phyloP scores from a whole-genome alignment of 2,797 vertebrate genomes.

The Cossypha polioptera region DNA sequence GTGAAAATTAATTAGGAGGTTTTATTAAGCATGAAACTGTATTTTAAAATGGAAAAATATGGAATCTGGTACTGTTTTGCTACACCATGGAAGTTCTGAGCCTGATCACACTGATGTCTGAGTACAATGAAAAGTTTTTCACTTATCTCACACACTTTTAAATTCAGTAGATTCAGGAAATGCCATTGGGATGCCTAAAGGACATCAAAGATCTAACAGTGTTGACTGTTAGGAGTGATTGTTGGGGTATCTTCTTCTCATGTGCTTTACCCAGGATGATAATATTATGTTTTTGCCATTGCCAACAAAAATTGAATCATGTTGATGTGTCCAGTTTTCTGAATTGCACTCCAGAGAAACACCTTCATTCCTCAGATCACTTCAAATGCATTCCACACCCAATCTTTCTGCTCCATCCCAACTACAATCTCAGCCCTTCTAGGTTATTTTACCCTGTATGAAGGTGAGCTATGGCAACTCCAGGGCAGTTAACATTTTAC shows the following conservation, averaged over 20 bases:
- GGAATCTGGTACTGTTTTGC: neutral
- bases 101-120: neutral
- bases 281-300: neutral
- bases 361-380: neutral
- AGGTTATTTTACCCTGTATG: neutral
- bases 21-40: neutral
- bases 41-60: neutral
- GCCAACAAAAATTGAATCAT: neutral
- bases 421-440: neutral
- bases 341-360: neutral
- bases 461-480: neutral
- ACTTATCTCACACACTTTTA: neutral
- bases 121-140: neutral
- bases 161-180: neutral
- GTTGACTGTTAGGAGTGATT: neutral
- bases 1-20: neutral
- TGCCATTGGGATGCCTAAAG: neutral
- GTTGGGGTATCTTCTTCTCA: neutral
- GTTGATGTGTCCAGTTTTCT: neutral
- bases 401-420: neutral
- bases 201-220: neutral
- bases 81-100: neutral
- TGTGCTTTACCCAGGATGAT: neutral
- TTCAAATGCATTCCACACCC: neutral
- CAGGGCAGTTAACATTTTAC: neutral